phyloP scores from a whole-genome alignment of 2,797 vertebrate genomes.

The Urocyon cinereoargenteus region DNA sequence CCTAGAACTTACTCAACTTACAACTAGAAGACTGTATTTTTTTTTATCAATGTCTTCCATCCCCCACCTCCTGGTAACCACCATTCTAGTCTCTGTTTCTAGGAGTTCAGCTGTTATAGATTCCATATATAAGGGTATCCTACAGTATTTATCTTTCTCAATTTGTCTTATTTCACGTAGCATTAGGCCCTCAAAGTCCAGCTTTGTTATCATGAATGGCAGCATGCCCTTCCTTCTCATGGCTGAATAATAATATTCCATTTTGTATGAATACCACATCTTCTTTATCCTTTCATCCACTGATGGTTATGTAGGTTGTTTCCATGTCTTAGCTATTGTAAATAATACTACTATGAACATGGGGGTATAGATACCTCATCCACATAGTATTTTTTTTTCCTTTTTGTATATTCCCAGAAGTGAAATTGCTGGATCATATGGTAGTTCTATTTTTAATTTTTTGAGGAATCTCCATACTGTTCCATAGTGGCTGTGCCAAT shows the following conservation, averaged over 20 bases:
- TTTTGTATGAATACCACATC: neutral
- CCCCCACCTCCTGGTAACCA: neutral
- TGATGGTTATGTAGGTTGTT: neutral
- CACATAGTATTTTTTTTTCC: neutral
- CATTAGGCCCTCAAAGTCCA: neutral
- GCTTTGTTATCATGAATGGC: neutral
- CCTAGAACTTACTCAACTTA: neutral
- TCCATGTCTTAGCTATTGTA: neutral
- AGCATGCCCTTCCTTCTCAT: neutral
- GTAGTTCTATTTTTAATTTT: neutral
- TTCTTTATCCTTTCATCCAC: neutral
- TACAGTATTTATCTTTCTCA: neutral
- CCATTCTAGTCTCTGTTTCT: neutral
- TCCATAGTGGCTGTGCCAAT: neutral
- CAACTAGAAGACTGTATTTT: neutral
- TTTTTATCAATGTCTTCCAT: neutral
- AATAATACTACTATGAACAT: neutral
- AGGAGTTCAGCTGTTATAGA: neutral
- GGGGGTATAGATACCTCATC: neutral
- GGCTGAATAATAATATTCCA: neutral
- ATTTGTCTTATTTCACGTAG: neutral
- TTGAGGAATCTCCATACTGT: neutral
- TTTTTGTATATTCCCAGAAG: neutral
- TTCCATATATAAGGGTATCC: neutral
- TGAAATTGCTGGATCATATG: neutral